Conservation (phyloP, 2,888 invertebrate species). For the Pecten maximus region DNA sequence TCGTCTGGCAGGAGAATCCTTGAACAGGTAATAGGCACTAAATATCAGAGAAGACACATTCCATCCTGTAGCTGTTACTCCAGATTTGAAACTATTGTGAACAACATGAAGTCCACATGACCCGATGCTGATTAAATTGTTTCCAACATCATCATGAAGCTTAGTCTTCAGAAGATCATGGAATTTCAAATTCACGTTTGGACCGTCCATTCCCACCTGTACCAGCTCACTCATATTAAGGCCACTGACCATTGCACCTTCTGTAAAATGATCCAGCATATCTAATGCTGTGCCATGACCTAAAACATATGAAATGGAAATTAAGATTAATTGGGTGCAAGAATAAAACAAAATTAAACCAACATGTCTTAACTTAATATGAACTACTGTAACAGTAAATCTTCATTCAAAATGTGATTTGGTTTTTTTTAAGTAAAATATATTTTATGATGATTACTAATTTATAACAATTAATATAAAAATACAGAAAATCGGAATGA, state of each 20-base stretch:
- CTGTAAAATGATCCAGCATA: conserved; percentile 45
- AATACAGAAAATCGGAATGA: no score
- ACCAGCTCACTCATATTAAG: conserved; percentile 43
- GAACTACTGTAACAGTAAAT: no score
- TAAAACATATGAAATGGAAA: conserved; percentile 36
- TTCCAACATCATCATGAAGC: conserved; percentile 45
- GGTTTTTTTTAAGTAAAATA: no score
- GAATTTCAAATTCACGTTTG: conserved; percentile 57
- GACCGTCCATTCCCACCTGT: conserved; percentile 58
- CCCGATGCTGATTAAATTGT: conserved; percentile 58
- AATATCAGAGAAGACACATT: conserved; percentile 62
- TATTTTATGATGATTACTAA: no score
- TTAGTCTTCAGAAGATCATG: conserved; percentile 43
- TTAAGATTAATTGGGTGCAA: neutral
- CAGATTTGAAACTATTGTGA: conserved; percentile 63
- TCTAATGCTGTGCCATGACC: conserved; percentile 57
- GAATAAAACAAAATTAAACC: neutral
- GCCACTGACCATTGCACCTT: conserved; percentile 41
- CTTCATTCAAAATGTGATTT: no score
- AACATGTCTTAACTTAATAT: no score
- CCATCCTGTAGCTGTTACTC: conserved; percentile 54
- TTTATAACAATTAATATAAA: no score
- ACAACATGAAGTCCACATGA: conserved; percentile 62
- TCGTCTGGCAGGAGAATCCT: conserved; percentile 71
- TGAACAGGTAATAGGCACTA: conserved; percentile 71